A percentile compares a stretch with the other conserved stretches of the same genome.
Evolutionary conservation across 2,888 invertebrate species (phyloP).

Genomic region (Apoda limacodes): DNA sequence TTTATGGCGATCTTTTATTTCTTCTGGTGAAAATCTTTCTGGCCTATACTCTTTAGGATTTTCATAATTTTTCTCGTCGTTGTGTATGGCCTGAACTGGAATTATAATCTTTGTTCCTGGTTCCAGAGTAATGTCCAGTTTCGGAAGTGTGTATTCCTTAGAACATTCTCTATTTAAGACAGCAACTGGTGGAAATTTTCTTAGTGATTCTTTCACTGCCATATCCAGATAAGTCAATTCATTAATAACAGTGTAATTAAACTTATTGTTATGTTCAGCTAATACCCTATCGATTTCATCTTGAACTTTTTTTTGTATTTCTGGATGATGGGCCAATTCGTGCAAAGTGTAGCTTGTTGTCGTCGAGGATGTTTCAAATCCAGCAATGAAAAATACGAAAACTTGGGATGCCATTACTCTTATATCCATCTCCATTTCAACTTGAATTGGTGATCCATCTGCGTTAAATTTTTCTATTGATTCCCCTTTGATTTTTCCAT

Average conservation of each 20-base stretch:
- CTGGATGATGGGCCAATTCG: slow-evolving; percentile 25
- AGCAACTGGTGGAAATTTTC: slow-evolving; percentile 38
- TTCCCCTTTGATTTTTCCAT: slow-evolving; percentile 19
- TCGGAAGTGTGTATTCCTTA: slow-evolving; percentile 25
- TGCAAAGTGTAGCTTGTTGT: slow-evolving; percentile 28
- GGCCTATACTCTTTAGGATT: slow-evolving; percentile 35
- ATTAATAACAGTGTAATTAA: slow-evolving; percentile 39
- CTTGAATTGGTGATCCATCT: slow-evolving; percentile 18
- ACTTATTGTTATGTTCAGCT: slow-evolving; percentile 31
- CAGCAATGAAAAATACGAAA: slow-evolving; percentile 25
- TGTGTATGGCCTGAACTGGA: slow-evolving; percentile 40
- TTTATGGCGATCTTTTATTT: slow-evolving; percentile 20
- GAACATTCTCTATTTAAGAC: slow-evolving; percentile 34
- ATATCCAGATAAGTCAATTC: slow-evolving; percentile 35
- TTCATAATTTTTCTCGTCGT: slow-evolving; percentile 38
- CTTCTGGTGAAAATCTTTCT: slow-evolving; percentile 30
- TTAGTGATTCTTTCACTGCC: slow-evolving; percentile 39
- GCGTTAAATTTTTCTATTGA: slow-evolving; percentile 19
- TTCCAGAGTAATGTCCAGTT: slow-evolving; percentile 34
- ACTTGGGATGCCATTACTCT: slow-evolving; percentile 23
- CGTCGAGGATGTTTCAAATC: slow-evolving; percentile 28
- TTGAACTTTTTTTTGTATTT: slow-evolving; percentile 23
- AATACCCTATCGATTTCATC: too few relatives aligned
- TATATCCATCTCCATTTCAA: slow-evolving; percentile 18
- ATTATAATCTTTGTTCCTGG: slow-evolving; percentile 39